Evolutionary conservation across 2,888 invertebrate species (phyloP).

Genomic region (Schizaphis graminum): DNA sequence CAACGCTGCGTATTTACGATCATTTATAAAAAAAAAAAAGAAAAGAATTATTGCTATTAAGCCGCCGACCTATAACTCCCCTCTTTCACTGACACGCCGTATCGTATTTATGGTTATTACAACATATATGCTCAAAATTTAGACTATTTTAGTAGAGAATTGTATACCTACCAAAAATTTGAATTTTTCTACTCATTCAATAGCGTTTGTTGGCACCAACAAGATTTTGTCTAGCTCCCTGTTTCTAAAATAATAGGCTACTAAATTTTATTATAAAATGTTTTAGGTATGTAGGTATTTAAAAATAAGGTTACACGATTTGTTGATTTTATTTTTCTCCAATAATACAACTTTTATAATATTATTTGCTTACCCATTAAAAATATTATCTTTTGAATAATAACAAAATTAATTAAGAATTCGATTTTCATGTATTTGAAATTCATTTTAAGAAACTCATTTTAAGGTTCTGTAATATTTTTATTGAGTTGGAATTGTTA

Average conservation of each 20-base stretch:
- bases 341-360: background rate
- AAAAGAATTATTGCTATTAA: slow-evolving; percentile 21
- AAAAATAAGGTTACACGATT: background rate
- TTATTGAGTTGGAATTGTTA: background rate
- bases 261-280: background rate
- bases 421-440: slow-evolving; percentile 1
- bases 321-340: background rate
- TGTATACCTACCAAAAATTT: background rate
- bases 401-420: background rate
- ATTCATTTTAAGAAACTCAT: slow-evolving; percentile 34
- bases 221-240: background rate
- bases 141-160: background rate
- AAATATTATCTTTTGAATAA: background rate
- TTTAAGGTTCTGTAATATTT: background rate
- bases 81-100: background rate
- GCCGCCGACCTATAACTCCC: background rate
- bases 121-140: background rate
- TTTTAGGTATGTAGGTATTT: background rate
- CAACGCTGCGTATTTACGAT: slow-evolving; percentile 19
- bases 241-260: background rate
- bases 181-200: background rate
- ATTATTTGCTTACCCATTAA: background rate
- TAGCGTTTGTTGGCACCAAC: background rate
- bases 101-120: slow-evolving; percentile 8
- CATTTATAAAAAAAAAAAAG: slow-evolving; percentile 41